Conservation (phyloP, 1,140 invertebrate genomes). For the Bombus sibiricus region DNA sequence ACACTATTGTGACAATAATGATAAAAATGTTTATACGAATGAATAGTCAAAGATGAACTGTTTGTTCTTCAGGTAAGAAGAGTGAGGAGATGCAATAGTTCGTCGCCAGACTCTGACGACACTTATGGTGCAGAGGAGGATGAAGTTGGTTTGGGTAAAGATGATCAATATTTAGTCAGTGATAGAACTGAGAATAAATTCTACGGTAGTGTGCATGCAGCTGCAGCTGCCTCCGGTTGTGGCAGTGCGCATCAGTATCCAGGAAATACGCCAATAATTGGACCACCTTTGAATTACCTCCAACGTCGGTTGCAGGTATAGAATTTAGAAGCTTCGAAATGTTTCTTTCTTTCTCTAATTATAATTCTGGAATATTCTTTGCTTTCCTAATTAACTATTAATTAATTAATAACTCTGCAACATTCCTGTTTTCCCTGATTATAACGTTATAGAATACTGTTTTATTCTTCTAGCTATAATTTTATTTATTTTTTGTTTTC, state of each 20-base stretch:
- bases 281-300: constrained; percentile 79
- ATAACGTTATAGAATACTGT: too few relatives aligned
- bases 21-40: neutral
- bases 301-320: constrained; percentile 79
- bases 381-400: neutral
- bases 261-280: constrained; percentile 79
- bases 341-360: neutral
- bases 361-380: neutral
- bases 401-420: neutral
- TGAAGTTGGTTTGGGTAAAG: constrained; percentile 87
- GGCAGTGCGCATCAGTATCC: constrained; percentile 80
- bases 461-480: neutral
- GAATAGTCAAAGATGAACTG: neutral
- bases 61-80: constrained; percentile 83
- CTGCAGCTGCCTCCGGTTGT: constrained; percentile 76
- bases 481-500: too few relatives aligned
- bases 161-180: constrained; percentile 93
- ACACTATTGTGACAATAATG: neutral
- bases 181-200: constrained; percentile 93
- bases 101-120: constrained; percentile 91
- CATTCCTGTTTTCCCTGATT: neutral
- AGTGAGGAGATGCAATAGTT: constrained; percentile 88
- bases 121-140: constrained; percentile 91
- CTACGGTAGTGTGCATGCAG: constrained; percentile 86
- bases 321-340: neutral